phyloP scores from a whole-genome alignment of 2,797 vertebrate genomes.

The Diceros bicornis region DNA sequence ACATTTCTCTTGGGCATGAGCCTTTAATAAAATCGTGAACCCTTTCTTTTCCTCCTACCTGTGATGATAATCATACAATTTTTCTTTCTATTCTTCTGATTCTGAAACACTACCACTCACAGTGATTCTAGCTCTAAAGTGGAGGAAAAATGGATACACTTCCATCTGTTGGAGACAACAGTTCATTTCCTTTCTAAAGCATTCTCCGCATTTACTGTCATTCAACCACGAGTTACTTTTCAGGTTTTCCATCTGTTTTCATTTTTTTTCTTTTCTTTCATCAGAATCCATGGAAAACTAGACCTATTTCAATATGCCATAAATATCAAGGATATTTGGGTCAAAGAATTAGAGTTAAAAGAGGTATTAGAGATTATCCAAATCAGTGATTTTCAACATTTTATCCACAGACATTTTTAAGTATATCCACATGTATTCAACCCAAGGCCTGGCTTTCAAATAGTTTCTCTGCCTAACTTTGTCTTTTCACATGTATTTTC shows the following conservation, averaged over 20 bases:
- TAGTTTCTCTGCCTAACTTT: background rate
- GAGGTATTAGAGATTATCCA: conserved; percentile 20
- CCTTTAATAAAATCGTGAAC: conserved; percentile 15
- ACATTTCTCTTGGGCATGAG: background rate
- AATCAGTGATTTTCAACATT: conserved; percentile 46
- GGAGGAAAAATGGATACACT: conserved; percentile 48
- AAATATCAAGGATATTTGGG: conserved; percentile 39
- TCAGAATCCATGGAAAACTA: conserved; percentile 64
- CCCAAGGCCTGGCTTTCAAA: background rate
- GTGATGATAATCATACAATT: background rate
- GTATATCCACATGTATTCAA: background rate
- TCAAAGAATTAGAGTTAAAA: conserved; percentile 55
- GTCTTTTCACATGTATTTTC: background rate
- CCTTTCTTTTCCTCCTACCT: background rate
- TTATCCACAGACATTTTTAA: background rate
- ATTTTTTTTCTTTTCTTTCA: conserved; percentile 49
- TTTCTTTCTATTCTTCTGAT: background rate
- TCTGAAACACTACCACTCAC: conserved; percentile 13
- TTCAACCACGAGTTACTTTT: conserved; percentile 64
- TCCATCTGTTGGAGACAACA: conserved; percentile 66
- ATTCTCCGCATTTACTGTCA: conserved; percentile 66
- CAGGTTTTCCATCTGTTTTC: conserved; percentile 73
- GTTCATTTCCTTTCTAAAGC: conserved; percentile 74
- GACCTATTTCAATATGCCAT: conserved; percentile 41
- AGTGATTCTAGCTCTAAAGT: conserved; percentile 5